A percentile compares a stretch with the other conserved stretches of the same genome.
These are phyloP conservation scores for Strigamia maritima DNA, from an alignment of 2,888 invertebrate genomes.

Conservation along the genomic window DNA sequence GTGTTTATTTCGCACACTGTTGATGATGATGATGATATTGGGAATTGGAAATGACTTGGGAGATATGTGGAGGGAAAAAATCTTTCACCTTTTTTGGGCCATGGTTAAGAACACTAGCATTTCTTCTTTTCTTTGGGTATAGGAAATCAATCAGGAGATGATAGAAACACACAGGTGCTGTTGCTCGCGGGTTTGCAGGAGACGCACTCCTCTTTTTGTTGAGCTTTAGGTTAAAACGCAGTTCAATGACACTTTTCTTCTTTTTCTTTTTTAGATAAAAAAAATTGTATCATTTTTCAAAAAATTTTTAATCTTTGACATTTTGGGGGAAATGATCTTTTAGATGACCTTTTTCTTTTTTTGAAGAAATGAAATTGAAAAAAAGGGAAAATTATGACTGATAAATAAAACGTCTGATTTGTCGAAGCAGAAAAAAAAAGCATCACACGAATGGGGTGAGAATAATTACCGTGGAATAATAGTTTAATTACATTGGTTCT, in stretches of 20 bases:
- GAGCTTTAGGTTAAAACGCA: constrained; percentile 26
- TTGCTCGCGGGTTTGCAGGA: constrained; percentile 21
- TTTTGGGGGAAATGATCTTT: background rate
- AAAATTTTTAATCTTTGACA: background rate
- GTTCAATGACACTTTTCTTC: constrained; percentile 14
- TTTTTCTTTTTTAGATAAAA: background rate
- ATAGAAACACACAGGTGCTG: constrained; percentile 25
- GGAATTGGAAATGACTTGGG: constrained; percentile 2
- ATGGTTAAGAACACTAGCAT: constrained; percentile 16
- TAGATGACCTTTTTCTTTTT: constrained; percentile 12
- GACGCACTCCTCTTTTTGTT: constrained; percentile 13
- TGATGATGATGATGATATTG: constrained; percentile 27
- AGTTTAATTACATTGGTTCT: constrained; percentile 35
- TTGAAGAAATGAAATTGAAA: background rate
- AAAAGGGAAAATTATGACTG: constrained; percentile 16
- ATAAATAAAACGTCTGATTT: constrained; percentile 22
- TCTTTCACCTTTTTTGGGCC: background rate
- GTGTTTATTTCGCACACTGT: constrained; percentile 12
- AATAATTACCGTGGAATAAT: constrained; percentile 36
- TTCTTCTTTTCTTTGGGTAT: background rate
- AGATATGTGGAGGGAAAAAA: background rate
- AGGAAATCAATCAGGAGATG: constrained; percentile 11
- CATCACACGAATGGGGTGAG: constrained; percentile 20
- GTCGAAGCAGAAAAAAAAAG: constrained; percentile 36
- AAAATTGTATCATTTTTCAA: constrained; percentile 21